Base-by-base conservation (phyloP, 2,113 vertebrate genomes). In the Beaufortia kweichowensis region DNA sequence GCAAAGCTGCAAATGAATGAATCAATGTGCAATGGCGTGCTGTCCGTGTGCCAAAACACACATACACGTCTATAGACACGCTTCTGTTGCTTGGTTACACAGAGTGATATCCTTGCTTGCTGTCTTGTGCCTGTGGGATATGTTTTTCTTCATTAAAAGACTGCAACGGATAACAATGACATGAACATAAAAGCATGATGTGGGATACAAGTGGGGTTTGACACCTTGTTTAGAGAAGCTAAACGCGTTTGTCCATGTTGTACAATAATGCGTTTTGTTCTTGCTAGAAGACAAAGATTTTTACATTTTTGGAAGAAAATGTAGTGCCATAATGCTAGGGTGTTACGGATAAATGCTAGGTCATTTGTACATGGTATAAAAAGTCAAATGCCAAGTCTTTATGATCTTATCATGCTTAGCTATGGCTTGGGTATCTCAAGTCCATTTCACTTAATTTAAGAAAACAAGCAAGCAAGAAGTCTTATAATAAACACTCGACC, bases 91-190 rank as follows among this genome's bases (percentile, higher is more conserved):
- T 78, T 76, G 66, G 80, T 72, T 75, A 78, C 75, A 72, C 41
- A 29, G 77, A 26, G 21, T 23, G 53, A 74, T 80, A 63, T 50
- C n/a, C 69, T 56, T 57, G 77, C 57, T 82, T 46, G 24, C 39
- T 41, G 77, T 80, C 64, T 71, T 82, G 66, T 75, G 72, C 35
- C 69, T 78, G 78, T 68, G 56, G 53, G 67, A 26, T 56, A 71
- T 65, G 6, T 66, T 77, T 66, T 76, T 78, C 74, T 77, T 79
- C 64, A 69, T 79, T 60, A 77, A 56, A 59, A 41, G 59, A 84
- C 79, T 82, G 67, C 77, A 82, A 75, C 67, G 31, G 72, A 75
- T 79, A 78, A 79, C 71, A 77, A 31, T 67, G 72, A 79, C 26
- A 75, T 57, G 46, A 72, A 23, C 55, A 28, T 53, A 75, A 76